phyloP scores from a whole-genome alignment of 2,888 invertebrate genomes.

The Oasisia sp. region DNA sequence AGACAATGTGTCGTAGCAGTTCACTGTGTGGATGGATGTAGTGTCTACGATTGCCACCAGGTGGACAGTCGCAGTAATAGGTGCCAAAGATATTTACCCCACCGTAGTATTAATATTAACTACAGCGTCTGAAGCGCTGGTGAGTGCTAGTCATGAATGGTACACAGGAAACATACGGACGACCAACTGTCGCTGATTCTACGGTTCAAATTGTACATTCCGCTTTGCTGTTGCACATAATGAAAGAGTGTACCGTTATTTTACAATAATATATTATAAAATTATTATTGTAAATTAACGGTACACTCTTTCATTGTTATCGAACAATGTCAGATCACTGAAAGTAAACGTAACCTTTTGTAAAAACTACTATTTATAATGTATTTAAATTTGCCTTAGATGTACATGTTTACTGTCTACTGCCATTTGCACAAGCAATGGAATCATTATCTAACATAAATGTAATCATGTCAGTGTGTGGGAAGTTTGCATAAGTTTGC shows the following conservation, averaged over 20 bases:
- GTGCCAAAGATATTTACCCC: background rate
- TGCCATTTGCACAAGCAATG: too few species aligned
- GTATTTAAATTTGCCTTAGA: background rate
- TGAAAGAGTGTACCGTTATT: too few species aligned
- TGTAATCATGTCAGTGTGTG: too few species aligned
- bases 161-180: background rate
- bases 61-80: background rate
- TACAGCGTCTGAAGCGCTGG: background rate
- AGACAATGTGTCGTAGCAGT: background rate
- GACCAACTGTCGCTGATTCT: background rate
- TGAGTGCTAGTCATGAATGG: background rate
- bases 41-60: background rate
- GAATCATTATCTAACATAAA: too few species aligned
- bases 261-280: too few species aligned
- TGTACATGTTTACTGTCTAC: too few species aligned
- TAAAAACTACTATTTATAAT: background rate
- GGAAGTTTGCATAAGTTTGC: too few species aligned
- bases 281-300: background rate
- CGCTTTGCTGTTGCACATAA: background rate
- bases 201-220: background rate
- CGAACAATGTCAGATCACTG: conserved; percentile 1
- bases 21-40: background rate
- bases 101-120: background rate
- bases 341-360: background rate
- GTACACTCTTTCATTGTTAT: background rate